Base-by-base conservation (phyloP, 2,888 invertebrate genomes). In the Nineta flava region DNA sequence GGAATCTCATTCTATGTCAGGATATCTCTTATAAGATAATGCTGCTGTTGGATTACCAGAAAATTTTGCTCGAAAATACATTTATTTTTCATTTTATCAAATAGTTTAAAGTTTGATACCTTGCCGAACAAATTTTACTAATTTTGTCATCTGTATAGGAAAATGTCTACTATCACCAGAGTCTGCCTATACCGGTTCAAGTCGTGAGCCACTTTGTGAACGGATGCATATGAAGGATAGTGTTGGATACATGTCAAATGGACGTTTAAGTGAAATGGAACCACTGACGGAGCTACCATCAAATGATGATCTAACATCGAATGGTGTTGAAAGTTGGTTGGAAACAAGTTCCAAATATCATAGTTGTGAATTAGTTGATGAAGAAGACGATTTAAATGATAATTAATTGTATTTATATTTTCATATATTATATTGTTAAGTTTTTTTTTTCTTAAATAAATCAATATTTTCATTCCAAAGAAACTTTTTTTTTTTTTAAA, bases 301-400 rank as follows among this genome's bases (percentile, higher is more conserved):
- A 0, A 76, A 67, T 4, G 82, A 82, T 53, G 79, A 82, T 57
- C 65, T 81, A 13, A 78, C 79, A 1, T 72, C 75, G 44, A 75
- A 71, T 51, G 76, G 75, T 6, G 80, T 81, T 1, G 83, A 83
- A 59, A 81, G 80, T 58, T 83, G 81, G 71, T 70, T 81, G 16
- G 83, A 83, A 57, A 80, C 81, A 0, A 82, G 81, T 51, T 83
- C 82, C 35, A 83, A 83, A 59, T 83, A 82, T 61, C 83, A 83
- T 61, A 83, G 83, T 60, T 83, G 83, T 57, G 83, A 83, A 65
- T 74, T 82, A 12, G 81, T 82, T 1, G 82, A 83, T 55, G 75
- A 74, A 51, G 75, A 77, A 55, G 73, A 72, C 51, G 72, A 72
- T 56, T 57, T 71, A 6, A 61, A 64, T 16, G 32, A 46, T 10